Evolutionary conservation across 2,113 vertebrate species (phyloP), one percentile per base, ranked within the genome.

Genomic region (Corythoichthys haematopterus): DNA sequence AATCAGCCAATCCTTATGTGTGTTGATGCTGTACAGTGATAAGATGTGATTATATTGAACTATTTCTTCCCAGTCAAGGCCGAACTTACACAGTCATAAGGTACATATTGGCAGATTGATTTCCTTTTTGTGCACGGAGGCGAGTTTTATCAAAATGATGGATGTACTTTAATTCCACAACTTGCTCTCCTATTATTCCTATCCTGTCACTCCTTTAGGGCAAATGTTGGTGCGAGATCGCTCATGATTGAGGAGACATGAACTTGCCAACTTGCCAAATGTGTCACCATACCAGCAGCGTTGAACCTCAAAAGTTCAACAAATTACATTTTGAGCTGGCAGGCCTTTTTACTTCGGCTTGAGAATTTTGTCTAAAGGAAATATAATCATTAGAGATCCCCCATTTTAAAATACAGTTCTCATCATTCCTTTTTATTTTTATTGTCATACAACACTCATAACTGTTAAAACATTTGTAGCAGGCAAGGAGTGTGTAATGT

Each of bases 91-190:
- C 60, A 46, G 20, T 45, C 60, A 46, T 28, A 46, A 62, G 20
- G 60, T 62, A 62, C 40, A 62, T 62, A 62, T 62, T 62, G 60
- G 60, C 60, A 62, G 43, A 62, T 62, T 40, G 60, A 62, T 62
- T 62, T 62, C 37, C 43, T 62, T 46, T 57, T 57, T 35, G 55
- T 57, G 55, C 13, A 36, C 60, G 6, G 43, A 45, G 33, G 33
- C 2, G 12, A 46, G 60, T 62, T 62, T 62, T 62, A 62, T 62
- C 60, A 62, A 46, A 62, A 62, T 62, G 60, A 62, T 46, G 60
- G 60, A 62, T 62, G 60, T 46, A 46, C 40, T 62, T 62, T 62
- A 62, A 62, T 62, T 62, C 60, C 43, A 62, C 60, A 46, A 62
- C 40, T 62, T 45, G 40, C 60, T 46, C 60, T 62, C 38, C 55